Percentiles rank a stretch among this genome's conserved stretches.
phyloP scores from a whole-genome alignment of 2,888 invertebrate genomes.

The Dolomedes plantarius region DNA sequence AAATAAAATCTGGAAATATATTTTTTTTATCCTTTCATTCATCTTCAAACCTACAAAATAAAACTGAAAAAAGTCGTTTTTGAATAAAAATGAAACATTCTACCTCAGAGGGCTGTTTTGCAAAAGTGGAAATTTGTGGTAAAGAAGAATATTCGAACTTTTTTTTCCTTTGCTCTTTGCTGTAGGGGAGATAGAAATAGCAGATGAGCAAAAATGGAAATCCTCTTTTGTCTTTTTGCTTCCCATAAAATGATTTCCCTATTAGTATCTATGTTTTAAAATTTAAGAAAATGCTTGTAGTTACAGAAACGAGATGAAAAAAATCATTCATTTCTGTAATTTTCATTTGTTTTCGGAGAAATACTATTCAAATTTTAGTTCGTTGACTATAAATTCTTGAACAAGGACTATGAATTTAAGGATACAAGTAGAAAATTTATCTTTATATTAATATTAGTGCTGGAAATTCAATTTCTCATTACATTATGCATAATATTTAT shows the following conservation, averaged over 20 bases:
- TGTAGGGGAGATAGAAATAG: not conserved
- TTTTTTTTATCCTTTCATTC: conserved; percentile 22
- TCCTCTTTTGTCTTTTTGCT: conserved; percentile 24
- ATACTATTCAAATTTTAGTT: no score
- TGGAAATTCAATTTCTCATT: no score
- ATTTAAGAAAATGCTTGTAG: not conserved
- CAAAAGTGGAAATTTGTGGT: conserved; percentile 57
- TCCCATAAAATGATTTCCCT: conserved; percentile 25
- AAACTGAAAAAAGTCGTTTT: conserved; percentile 45
- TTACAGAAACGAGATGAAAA: not conserved
- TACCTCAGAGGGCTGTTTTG: conserved; percentile 61
- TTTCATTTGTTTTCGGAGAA: no score
- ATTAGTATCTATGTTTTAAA: conserved; percentile 44
- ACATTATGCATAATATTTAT: no score
- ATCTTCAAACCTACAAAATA: conserved; percentile 33
- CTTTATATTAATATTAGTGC: no score
- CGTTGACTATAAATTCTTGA: no score
- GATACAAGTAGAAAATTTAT: no score
- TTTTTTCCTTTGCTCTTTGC: not conserved
- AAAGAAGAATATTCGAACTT: conserved; percentile 17
- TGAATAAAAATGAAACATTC: conserved; percentile 50
- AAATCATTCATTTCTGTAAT: not conserved
- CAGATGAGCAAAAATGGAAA: conserved; percentile 22
- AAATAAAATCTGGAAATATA: conserved; percentile 41
- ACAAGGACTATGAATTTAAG: no score